Percentiles rank a stretch among this genome's conserved stretches.
These are phyloP conservation scores for Agrenia bidenticulata DNA, from an alignment of 2,888 invertebrate genomes.

Conservation along the genomic window DNA sequence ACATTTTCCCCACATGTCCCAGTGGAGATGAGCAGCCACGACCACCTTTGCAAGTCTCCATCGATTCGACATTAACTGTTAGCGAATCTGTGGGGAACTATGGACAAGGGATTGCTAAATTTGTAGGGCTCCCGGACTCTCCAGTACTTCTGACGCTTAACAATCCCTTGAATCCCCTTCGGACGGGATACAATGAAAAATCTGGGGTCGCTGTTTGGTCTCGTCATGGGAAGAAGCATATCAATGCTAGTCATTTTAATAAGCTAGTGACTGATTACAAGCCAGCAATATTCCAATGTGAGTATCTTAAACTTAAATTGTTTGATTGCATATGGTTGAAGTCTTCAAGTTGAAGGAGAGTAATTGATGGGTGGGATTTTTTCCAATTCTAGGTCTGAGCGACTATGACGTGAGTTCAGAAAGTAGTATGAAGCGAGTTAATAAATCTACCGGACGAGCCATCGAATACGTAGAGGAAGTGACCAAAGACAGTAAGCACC, in stretches of 20 bases:
- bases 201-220: slow-evolving; percentile 75
- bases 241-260: slow-evolving; percentile 60
- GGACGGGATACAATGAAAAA: slow-evolving; percentile 71
- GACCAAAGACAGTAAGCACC: background rate
- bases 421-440: slow-evolving; percentile 36
- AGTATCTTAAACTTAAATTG: background rate
- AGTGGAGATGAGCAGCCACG: slow-evolving; percentile 53
- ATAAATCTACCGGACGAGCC: slow-evolving; percentile 39
- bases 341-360: background rate
- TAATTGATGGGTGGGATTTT: too few species aligned
- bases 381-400: slow-evolving; percentile 38
- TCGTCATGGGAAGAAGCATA: slow-evolving; percentile 69
- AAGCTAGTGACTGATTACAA: slow-evolving; percentile 29
- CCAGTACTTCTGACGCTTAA: slow-evolving; percentile 64
- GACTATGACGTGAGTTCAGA: slow-evolving; percentile 45
- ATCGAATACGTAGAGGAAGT: slow-evolving; percentile 32
- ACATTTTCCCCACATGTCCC: slow-evolving; percentile 59
- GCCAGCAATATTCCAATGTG: slow-evolving; percentile 37
- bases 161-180: slow-evolving; percentile 69
- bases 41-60: slow-evolving; percentile 70
- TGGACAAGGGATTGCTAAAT: slow-evolving; percentile 67
- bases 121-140: slow-evolving; percentile 65
- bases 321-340: background rate
- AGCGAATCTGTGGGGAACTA: slow-evolving; percentile 66
- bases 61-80: slow-evolving; percentile 69